phyloP scores from a whole-genome alignment of 2,113 vertebrate genomes.

The Corynorhinus townsendii region DNA sequence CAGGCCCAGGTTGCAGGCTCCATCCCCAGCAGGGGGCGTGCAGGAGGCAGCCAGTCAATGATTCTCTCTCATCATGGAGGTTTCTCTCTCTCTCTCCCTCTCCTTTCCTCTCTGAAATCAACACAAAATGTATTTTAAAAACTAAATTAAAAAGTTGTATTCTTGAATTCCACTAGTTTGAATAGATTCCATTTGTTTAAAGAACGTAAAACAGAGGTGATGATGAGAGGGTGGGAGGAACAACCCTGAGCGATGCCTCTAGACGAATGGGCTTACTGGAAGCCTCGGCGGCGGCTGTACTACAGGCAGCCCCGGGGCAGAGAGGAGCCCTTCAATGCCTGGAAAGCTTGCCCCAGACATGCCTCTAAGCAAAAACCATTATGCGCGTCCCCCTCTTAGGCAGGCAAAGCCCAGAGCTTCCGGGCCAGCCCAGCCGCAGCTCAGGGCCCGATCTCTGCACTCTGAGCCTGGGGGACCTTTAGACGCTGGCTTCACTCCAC shows the following conservation, averaged over 20 bases:
- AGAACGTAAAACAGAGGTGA: background rate
- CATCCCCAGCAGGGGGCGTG: too few relatives aligned
- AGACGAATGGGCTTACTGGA: slow-evolving; percentile 29
- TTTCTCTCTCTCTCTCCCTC: too few relatives aligned
- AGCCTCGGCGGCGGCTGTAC: background rate
- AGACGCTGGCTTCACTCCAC: background rate
- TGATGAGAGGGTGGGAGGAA: background rate
- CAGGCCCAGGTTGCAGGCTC: too few relatives aligned
- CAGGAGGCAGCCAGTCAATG: too few relatives aligned
- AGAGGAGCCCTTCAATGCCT: slow-evolving; percentile 30
- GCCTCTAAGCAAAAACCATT: slow-evolving; percentile 44
- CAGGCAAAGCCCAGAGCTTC: slow-evolving; percentile 1
- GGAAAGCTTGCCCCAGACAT: slow-evolving; percentile 46
- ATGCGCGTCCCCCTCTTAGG: background rate
- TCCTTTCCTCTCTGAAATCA: too few relatives aligned
- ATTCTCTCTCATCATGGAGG: too few relatives aligned
- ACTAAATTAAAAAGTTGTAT: background rate
- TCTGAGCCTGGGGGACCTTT: slow-evolving; percentile 25
- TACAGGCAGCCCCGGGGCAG: slow-evolving; percentile 40
- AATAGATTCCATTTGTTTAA: background rate
- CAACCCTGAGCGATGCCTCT: background rate
- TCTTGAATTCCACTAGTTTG: slow-evolving; percentile 22
- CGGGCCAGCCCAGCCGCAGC: background rate
- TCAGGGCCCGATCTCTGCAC: slow-evolving; percentile 17
- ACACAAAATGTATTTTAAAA: too few relatives aligned